Evolutionary conservation across 2,888 invertebrate species (phyloP), one percentile per base, ranked within the genome.

Genomic region (Liposcelis brunnea): DNA sequence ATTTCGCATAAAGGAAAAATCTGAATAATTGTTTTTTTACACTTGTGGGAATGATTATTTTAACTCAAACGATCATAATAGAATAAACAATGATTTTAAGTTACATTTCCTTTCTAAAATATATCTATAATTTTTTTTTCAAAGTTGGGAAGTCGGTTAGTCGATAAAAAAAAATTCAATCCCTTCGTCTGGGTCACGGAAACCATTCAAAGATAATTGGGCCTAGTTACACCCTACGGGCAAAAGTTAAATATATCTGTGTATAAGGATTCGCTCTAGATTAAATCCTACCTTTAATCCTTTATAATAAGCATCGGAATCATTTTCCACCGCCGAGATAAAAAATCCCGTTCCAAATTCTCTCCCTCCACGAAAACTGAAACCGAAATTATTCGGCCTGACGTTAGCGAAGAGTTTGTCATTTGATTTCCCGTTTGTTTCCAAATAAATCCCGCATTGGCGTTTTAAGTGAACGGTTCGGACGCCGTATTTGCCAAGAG

Each of bases 311-410:
- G 93, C 91, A 61, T 89, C 87, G 1, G 89, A 86, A 47, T 82
- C 83, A 31, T 79, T 74, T 53, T 87, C 85, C 7, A 94, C 81
- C 56, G 80, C 78, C 16, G 90, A 87, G 48, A 94, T 79, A 65
- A 87, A 93, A 65, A 93, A 84, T 26, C 94, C 94, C 0, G 89
- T 85, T 18, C 85, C 82, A 60, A 90, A 86, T 59, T 94, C 94
- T 51, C 79, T 72, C 12, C 94, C 93, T 21, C 89, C 87, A 2
- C 87, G 71, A 47, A 89, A 64, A 2, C 84, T 78, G 62, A 89
- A 87, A 1, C 87, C 87, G 56, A 81, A 80, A 15, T 77, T 76
- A 5, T 80, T 49, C n/a, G 50, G 50, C 16, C 15, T 14, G 15
- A 35, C 15, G 26, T 26, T 26, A 8, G 26, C 26, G 26, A 26